Base-by-base conservation (phyloP, 2,797 vertebrate genomes). In the Kryptolebias ocellatus region DNA sequence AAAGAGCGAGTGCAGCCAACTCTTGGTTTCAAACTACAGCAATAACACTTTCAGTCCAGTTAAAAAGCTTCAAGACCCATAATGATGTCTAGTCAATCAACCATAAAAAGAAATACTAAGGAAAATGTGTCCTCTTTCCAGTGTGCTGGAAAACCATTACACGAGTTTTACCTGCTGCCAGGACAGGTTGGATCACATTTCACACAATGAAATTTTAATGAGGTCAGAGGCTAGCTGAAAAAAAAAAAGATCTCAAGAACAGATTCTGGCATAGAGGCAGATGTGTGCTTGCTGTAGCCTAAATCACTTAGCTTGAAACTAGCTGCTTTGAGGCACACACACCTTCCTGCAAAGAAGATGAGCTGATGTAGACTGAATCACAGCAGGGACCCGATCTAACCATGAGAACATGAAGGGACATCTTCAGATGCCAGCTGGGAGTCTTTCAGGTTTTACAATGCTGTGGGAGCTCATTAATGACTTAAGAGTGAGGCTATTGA, bases 41-140 rank as follows among this genome's bases (percentile, higher is more conserved):
- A 55, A 80, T 71, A 64, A 78, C 29, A 68, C 60, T 82, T 79
- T 72, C 57, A 71, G 62, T 74, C 62, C 55, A 20, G 62, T 76
- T 2, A 55, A 64, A 67, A 77, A 50, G 66, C 69, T 53, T 34
- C 18, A 51, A 63, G 65, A 54, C 8, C 6, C 29, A 44, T 72
- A 67, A 71, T 65, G 62, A 69, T 58, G 60, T 62, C 34, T 57
- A 76, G 74, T 75, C 60, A 75, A 59, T 67, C 60, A 54, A 47
- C 18, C 2, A 29, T 28, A 53, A 42, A 64, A 59, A 54, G 10
- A 53, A 39, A 31, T 27, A 55, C 6, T 46, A 27, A 28, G 15
- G 4, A 20, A 44, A 65, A 15, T 29, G 27, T 51, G 11, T 51
- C 12, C n/a, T 16, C 17, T 37, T 54, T 71, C 53, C 15, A 9